Evolutionary conservation across 2,888 invertebrate species (phyloP).

Genomic region (Prosapia bicincta): DNA sequence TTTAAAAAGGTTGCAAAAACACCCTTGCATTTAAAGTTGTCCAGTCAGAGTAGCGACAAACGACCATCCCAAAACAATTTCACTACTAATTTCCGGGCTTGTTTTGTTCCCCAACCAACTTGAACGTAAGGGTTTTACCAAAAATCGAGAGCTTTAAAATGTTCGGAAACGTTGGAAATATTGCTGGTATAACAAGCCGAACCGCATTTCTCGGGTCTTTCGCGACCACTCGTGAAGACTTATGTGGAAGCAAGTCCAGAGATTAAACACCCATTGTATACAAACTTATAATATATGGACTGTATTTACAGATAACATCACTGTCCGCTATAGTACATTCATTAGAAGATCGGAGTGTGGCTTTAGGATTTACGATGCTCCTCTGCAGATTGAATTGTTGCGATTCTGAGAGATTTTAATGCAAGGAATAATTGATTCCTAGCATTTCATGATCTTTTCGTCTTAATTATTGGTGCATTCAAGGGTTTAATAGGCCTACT

Average conservation of each 20-base stretch:
- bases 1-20: too few species aligned
- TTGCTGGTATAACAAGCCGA: background rate
- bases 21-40: too few species aligned
- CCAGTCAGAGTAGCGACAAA: too few species aligned
- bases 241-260: background rate
- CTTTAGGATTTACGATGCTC: background rate
- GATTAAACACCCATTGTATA: conserved; percentile 2
- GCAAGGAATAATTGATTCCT: too few species aligned
- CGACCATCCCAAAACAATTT: background rate
- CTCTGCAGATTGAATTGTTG: background rate
- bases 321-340: background rate
- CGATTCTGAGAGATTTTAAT: background rate
- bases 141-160: background rate
- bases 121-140: background rate
- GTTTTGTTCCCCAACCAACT: background rate
- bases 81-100: background rate
- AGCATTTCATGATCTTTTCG: too few species aligned
- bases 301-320: background rate
- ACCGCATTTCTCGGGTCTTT: background rate
- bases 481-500: too few species aligned
- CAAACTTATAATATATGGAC: conserved; percentile 2
- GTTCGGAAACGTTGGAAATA: background rate
- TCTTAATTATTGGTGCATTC: too few species aligned
- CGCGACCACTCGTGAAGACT: background rate
- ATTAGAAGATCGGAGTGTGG: background rate